phyloP scores from a whole-genome alignment of 2,888 invertebrate species.

The Pollenia angustigena region DNA sequence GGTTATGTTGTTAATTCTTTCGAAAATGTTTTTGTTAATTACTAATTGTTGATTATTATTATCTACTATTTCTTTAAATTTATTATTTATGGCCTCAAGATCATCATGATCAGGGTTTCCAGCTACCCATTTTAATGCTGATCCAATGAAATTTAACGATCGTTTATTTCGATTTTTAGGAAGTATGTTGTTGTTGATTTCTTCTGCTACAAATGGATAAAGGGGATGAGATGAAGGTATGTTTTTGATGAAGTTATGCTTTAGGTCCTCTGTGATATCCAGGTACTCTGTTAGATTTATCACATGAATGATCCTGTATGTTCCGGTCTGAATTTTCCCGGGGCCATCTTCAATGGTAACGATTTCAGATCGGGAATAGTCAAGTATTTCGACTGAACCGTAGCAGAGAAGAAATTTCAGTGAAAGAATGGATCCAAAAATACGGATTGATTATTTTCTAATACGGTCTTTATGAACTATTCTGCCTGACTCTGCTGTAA shows the following conservation, averaged over 20 bases:
- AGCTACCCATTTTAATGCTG: background rate
- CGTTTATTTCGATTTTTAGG: too few species aligned
- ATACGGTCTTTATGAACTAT: too few species aligned
- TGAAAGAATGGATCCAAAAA: too few species aligned
- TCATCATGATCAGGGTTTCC: background rate
- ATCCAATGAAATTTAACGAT: background rate
- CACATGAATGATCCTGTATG: conserved; percentile 3
- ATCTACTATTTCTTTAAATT: background rate
- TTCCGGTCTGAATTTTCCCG: conserved; percentile 40
- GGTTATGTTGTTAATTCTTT: conserved; percentile 2
- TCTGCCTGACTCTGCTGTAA: conserved; percentile 2
- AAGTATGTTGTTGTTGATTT: conserved; percentile 1
- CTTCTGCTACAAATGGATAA: conserved; percentile 27
- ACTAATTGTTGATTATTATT: background rate
- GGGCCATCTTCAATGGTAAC: background rate
- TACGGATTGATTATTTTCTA: too few species aligned
- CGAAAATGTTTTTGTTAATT: background rate
- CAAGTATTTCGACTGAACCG: too few species aligned
- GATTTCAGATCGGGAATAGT: too few species aligned
- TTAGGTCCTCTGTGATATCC: too few species aligned
- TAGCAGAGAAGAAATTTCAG: too few species aligned
- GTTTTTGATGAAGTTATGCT: background rate
- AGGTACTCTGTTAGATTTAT: background rate
- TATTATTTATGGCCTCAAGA: too few species aligned
- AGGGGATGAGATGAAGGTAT: conserved; percentile 29